phyloP scores from a whole-genome alignment of 2,797 vertebrate genomes.

The Rhincodon typus region DNA sequence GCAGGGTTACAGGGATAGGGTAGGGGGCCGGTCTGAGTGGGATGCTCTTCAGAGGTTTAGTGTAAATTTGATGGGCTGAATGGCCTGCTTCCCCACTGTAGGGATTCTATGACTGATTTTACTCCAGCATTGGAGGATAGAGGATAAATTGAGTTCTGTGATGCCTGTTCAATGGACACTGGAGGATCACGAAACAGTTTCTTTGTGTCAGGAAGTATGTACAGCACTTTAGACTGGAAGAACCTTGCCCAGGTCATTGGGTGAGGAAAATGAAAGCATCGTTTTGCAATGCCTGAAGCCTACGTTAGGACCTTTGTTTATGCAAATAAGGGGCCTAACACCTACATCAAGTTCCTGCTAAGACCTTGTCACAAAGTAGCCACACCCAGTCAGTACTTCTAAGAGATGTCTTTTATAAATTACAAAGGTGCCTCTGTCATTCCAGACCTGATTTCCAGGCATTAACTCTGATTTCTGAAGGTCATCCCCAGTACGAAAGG shows the following conservation, averaged over 20 bases:
- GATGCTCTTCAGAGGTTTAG: too few relatives aligned
- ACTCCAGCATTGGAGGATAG: neutral
- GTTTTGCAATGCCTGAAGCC: neutral
- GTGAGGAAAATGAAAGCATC: neutral
- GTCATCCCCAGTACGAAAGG: neutral
- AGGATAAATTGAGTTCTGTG: neutral
- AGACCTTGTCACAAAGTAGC: neutral
- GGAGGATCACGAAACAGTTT: neutral
- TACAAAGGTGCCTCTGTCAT: neutral
- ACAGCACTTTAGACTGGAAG: neutral
- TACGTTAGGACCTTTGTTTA: neutral
- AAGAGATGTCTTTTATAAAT: neutral
- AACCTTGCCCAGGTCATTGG: neutral
- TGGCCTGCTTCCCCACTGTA: too few relatives aligned
- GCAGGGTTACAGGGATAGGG: too few relatives aligned
- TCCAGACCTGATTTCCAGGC: neutral
- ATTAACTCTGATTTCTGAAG: too few relatives aligned
- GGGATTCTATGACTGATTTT: neutral
- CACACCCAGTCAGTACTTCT: neutral
- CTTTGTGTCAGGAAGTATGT: neutral
- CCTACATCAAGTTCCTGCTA: neutral
- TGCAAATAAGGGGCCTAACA: neutral
- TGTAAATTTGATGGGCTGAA: too few relatives aligned
- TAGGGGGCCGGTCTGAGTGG: too few relatives aligned
- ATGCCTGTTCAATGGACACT: neutral